Evolutionary conservation across 2,113 vertebrate species (phyloP), one percentile per base, ranked within the genome.

Genomic region (Peromyscus maniculatus): DNA sequence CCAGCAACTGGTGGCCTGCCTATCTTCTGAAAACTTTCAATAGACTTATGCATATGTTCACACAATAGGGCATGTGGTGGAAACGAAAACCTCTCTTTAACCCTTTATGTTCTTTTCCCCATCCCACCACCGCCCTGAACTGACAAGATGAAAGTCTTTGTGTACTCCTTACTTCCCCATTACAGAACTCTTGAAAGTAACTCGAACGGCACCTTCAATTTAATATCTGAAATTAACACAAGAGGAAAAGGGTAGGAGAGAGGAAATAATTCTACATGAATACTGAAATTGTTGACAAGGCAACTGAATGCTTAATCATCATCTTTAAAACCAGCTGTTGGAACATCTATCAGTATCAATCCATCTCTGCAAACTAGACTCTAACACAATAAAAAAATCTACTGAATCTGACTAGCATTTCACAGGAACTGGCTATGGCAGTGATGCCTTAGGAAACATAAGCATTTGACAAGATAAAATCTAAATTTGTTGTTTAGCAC

Each of bases 1-100:
- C 98, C 99, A 99, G 99, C 99, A 99, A 99, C 99, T 99, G 99
- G 99, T 99, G 99, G 99, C 99, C 99, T 99, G 98, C 98, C 98
- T 98, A 98, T 99, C 99, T 98, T 98, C 98, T 97, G 98, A 98
- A 98, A 98, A 98, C 98, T 99, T 99, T 99, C 99, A 99, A 99
- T 99, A 99, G 99, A 98, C 98, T 98, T 98, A 98, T 99, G 98
- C 99, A 99, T 99, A 99, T 99, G 98, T 97, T 98, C 98, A 98
- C 98, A 99, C 99, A 99, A 99, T 98, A 98, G 99, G 98, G 98
- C 99, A 99, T 99, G 98, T 99, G 98, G 98, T 96, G 98, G 98
- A 99, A 99, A 98, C 97, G 98, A 98, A 98, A 99, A 98, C 98
- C 98, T 97, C 98, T 97, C 98, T 99, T 99, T 99, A 99, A 99